Conservation (phyloP, 2,888 invertebrate genomes). For the Metalampra italica region DNA sequence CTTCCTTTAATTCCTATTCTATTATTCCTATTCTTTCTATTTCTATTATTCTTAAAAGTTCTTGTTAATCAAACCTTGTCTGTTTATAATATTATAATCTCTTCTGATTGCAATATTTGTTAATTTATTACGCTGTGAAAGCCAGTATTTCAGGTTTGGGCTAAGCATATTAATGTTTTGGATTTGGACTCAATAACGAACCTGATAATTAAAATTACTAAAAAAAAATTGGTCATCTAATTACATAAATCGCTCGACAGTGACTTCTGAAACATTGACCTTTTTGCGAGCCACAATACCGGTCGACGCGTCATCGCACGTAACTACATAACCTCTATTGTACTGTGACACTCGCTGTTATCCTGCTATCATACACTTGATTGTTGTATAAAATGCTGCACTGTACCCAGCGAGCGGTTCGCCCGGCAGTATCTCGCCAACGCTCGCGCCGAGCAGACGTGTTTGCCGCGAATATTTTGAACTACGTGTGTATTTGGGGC, state of each 20-base stretch:
- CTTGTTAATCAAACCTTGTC: too few relatives aligned
- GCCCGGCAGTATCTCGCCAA: constrained; percentile 18
- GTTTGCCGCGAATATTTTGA: neutral
- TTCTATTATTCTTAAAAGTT: too few relatives aligned
- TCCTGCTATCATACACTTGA: constrained; percentile 11
- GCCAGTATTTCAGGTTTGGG: too few relatives aligned
- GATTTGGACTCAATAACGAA: too few relatives aligned
- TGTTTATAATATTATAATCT: too few relatives aligned
- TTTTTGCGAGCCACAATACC: constrained; percentile 52
- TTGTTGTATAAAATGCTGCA: neutral
- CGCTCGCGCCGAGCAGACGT: constrained; percentile 21
- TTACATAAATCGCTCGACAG: constrained; percentile 38
- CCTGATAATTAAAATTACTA: too few relatives aligned
- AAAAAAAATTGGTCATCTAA: constrained; percentile 16
- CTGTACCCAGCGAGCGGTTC: constrained; percentile 3
- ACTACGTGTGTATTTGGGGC: neutral
- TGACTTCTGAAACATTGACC: constrained; percentile 75
- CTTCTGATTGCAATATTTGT: too few relatives aligned
- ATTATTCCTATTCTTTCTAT: too few relatives aligned
- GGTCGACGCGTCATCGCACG: neutral
- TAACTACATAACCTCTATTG: constrained; percentile 5
- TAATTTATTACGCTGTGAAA: too few relatives aligned
- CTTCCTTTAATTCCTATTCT: too few relatives aligned
- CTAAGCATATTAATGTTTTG: too few relatives aligned
- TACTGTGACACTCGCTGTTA: constrained; percentile 19